phyloP scores from a whole-genome alignment of 2,113 vertebrate genomes.

The Anoplopoma fimbria region DNA sequence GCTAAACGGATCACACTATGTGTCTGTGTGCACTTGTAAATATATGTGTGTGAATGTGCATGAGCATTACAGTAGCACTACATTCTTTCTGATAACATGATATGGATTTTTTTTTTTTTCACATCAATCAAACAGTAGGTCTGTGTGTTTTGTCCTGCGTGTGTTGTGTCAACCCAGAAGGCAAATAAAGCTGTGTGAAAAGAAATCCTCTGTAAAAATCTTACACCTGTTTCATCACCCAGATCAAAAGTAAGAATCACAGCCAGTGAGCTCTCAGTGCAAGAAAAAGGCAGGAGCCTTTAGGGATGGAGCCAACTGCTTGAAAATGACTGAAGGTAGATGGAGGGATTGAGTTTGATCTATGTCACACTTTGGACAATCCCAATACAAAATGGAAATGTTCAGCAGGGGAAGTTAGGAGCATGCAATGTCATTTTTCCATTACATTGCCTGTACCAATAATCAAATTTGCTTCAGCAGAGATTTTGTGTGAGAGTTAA shows the following conservation, averaged over 20 bases:
- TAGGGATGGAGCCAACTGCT: not conserved
- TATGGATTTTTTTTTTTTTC: not conserved
- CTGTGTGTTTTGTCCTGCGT: not conserved
- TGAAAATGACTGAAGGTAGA: slow-evolving; percentile 12
- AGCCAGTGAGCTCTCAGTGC: not conserved
- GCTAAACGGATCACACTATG: not conserved
- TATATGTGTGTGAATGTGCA: not conserved
- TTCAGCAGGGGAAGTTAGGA: not conserved
- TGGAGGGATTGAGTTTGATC: not conserved
- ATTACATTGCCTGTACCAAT: no score
- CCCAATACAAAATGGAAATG: not conserved
- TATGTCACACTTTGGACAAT: not conserved
- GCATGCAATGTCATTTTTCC: no score
- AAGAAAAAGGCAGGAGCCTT: not conserved
- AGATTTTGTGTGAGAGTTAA: no score
- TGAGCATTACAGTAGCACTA: not conserved
- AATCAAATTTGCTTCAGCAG: no score
- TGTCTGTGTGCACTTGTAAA: not conserved
- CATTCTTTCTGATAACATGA: not conserved
- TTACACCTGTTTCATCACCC: slow-evolving; percentile 32
- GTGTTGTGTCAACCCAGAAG: not conserved
- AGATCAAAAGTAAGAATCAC: slow-evolving; percentile 19
- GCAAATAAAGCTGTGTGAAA: not conserved
- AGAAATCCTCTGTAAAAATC: not conserved
- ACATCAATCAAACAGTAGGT: not conserved